phyloP scores from a whole-genome alignment of 2,113 vertebrate genomes.

The Pyrgilauda ruficollis region DNA sequence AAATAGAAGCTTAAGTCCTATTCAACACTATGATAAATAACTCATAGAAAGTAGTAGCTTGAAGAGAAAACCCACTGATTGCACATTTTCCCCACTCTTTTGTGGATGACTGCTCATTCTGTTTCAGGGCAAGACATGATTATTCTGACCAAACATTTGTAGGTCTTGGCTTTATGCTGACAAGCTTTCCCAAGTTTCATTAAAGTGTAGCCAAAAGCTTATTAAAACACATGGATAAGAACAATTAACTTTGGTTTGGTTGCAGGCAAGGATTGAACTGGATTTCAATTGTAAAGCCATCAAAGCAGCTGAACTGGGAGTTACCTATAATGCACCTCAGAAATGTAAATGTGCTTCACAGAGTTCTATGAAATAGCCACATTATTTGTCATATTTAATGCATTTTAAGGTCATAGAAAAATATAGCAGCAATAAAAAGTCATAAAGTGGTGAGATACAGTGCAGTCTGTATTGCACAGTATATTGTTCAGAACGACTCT shows the following conservation, averaged over 20 bases:
- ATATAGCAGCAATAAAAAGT: constrained; percentile 9
- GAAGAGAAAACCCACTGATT: background rate
- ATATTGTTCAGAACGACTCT: background rate
- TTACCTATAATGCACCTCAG: background rate
- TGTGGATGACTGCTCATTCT: background rate
- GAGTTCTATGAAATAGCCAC: background rate
- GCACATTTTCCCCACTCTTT: background rate
- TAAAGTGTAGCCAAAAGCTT: constrained; percentile 9
- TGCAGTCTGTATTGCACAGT: background rate
- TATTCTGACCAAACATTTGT: constrained; percentile 11
- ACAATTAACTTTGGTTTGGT: constrained; percentile 8
- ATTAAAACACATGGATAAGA: background rate
- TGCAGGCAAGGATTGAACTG: background rate
- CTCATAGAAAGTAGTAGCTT: background rate
- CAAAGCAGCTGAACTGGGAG: background rate
- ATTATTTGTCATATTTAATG: constrained; percentile 29
- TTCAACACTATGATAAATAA: background rate
- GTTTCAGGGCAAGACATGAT: background rate
- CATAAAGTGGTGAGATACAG: constrained; percentile 7
- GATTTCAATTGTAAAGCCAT: background rate
- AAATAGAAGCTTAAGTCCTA: background rate
- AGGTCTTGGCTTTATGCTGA: background rate
- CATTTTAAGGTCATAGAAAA: constrained; percentile 16
- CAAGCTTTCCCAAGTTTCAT: background rate
- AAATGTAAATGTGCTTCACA: background rate